Base-by-base conservation (phyloP, 2,888 invertebrate genomes). In the Cheilosia vernalis region DNA sequence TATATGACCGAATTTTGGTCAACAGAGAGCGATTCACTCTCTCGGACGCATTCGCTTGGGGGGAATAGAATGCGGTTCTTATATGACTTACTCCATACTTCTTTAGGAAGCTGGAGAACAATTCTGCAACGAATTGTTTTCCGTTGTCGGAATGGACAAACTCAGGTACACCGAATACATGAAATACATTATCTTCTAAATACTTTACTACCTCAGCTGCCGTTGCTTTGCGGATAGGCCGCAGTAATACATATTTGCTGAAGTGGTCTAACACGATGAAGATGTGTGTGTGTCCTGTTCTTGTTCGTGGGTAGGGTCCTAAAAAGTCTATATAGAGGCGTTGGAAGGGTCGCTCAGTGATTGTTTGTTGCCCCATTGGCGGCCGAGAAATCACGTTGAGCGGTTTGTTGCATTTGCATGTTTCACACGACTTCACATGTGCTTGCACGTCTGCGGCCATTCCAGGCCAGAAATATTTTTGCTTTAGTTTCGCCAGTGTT, bases 31-130 rank as follows among this genome's bases (percentile, higher is more conserved):
- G n/a, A n/a, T n/a, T n/a, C n/a, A n/a, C n/a, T n/a, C n/a, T 44
- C 17, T 79, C 74, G 0, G 79, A 84, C 0, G 70, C 77, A 40
- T 87, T 82, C 0, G 82, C 70, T 19, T 84, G 78, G 2, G 82
- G 79, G 2, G 64, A 63, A n/a, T 82, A 82, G 4, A 80, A 60
- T 0, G 74, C 85, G 7, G 76, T 79, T 9, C 69, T 66, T 0
- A 80, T 10, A n/a, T 81, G 84, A 15, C 47, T 61, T 0, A 81
- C 51, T 2, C 81, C 84, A 60, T 73, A 87, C 53, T 63, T 76
- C 1, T 4, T 9, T 7, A 77, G 42, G 19, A 82, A 72, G 10
- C 2, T 37, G n/a, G 58, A 9, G 47, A 76, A 79, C 17, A 33
- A 10, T 2, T 19, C 19, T 0, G 85, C 79, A 7, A 66, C 49